A percentile compares a stretch with the other conserved stretches of the same genome.
phyloP scores from a whole-genome alignment of 2,888 invertebrate genomes.

The Fabriciana adippe region DNA sequence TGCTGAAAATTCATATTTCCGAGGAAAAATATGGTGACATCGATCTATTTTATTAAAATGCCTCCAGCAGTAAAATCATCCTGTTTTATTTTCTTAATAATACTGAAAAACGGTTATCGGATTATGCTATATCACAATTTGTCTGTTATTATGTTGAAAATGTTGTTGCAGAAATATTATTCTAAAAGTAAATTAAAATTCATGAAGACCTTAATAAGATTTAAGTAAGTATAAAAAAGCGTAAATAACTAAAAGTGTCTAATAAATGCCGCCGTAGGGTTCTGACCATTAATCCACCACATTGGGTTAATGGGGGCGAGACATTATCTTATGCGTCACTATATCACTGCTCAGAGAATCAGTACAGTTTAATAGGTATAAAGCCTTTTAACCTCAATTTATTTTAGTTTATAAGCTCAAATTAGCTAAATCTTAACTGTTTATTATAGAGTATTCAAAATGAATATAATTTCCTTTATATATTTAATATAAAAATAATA shows the following conservation, averaged over 20 bases:
- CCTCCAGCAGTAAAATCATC: not conserved
- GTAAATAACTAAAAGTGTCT: conserved; percentile 41
- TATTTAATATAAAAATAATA: too few species aligned
- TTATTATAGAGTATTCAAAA: not conserved
- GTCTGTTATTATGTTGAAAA: conserved; percentile 3
- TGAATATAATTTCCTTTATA: too few species aligned
- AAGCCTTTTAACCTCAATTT: conserved; percentile 30
- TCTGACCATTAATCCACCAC: conserved; percentile 42
- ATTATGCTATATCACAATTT: not conserved
- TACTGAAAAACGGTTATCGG: not conserved
- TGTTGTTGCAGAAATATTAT: not conserved
- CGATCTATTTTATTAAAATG: conserved; percentile 20
- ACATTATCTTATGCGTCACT: conserved; percentile 40
- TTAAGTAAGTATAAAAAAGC: conserved; percentile 32
- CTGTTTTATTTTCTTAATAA: not conserved
- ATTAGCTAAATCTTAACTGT: conserved; percentile 1
- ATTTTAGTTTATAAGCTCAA: conserved; percentile 11
- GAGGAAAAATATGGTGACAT: conserved; percentile 15
- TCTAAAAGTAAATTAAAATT: conserved; percentile 26
- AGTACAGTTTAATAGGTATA: conserved; percentile 32
- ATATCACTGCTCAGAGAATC: conserved; percentile 39
- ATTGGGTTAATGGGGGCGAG: conserved; percentile 42
- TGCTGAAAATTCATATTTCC: conserved; percentile 27
- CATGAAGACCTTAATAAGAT: conserved; percentile 29
- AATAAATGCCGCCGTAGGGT: conserved; percentile 42